phyloP scores from a whole-genome alignment of 2,888 invertebrate genomes.

The Thymelicus sylvestris region DNA sequence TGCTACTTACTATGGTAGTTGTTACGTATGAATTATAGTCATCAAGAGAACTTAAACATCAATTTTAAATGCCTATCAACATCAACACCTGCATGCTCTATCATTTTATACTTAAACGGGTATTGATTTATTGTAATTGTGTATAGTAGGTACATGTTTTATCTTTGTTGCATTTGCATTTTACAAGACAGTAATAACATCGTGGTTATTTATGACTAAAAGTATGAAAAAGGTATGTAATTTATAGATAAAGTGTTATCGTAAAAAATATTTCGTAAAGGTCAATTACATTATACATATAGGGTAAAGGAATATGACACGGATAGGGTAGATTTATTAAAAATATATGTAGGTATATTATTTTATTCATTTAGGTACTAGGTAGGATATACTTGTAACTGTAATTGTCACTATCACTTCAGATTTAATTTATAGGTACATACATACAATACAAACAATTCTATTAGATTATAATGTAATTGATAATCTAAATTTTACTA shows the following conservation, averaged over 20 bases:
- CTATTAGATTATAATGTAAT: too few relatives aligned
- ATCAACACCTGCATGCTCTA: slow-evolving; percentile 19
- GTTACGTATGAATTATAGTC: not conserved
- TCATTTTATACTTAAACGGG: not conserved
- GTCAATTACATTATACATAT: not conserved
- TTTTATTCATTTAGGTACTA: too few relatives aligned
- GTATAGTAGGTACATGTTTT: not conserved
- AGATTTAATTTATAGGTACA: too few relatives aligned
- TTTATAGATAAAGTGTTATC: too few relatives aligned
- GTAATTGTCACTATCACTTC: too few relatives aligned
- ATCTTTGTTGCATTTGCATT: not conserved
- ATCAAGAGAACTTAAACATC: slow-evolving; percentile 12
- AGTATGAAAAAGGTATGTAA: not conserved
- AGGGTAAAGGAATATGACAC: not conserved
- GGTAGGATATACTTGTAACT: too few relatives aligned
- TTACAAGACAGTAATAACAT: not conserved
- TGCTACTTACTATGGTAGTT: not conserved
- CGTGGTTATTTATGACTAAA: not conserved
- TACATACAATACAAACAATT: too few relatives aligned
- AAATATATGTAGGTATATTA: too few relatives aligned
- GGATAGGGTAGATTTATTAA: too few relatives aligned
- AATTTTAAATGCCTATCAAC: slow-evolving; percentile 25
- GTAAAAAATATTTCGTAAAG: not conserved
- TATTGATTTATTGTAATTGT: slow-evolving; percentile 8
- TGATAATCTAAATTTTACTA: too few relatives aligned